Conservation (phyloP, 2,888 invertebrate species). For the Synanthedon andrenaeformis region DNA sequence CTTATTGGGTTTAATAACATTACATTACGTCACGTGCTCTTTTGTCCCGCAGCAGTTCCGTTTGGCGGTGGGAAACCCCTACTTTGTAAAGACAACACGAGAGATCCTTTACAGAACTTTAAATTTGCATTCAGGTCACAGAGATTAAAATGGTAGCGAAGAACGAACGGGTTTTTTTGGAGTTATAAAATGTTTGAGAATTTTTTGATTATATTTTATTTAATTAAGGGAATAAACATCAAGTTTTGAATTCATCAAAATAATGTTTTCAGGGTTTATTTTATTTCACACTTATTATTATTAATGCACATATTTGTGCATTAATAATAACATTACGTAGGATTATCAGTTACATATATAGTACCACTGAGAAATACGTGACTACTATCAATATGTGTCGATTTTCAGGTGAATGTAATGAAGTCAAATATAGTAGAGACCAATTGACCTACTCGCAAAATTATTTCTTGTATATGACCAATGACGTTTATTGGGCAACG, state of each 20-base stretch:
- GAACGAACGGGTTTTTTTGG: background rate
- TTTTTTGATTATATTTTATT: background rate
- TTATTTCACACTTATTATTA: no score
- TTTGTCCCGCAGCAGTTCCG: conserved; percentile 37
- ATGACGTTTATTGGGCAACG: conserved; percentile 32
- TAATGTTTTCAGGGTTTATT: no score
- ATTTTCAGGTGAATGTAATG: background rate
- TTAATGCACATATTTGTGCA: no score
- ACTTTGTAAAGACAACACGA: background rate
- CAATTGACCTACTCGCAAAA: conserved; percentile 28
- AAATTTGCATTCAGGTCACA: background rate
- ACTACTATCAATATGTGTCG: no score
- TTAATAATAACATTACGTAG: no score
- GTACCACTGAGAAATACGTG: no score
- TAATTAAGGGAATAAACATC: no score
- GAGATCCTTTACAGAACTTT: background rate
- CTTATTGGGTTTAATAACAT: no score
- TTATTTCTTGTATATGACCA: conserved; percentile 23
- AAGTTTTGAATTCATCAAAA: no score
- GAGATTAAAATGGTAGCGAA: background rate
- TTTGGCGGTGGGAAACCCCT: conserved; percentile 35
- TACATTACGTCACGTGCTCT: conserved; percentile 26
- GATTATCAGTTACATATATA: no score
- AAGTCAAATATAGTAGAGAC: conserved; percentile 8
- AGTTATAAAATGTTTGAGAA: background rate